Evolutionary conservation across 2,113 vertebrate species (phyloP), one percentile per base, ranked within the genome.

Genomic region (Mastomys coucha): DNA sequence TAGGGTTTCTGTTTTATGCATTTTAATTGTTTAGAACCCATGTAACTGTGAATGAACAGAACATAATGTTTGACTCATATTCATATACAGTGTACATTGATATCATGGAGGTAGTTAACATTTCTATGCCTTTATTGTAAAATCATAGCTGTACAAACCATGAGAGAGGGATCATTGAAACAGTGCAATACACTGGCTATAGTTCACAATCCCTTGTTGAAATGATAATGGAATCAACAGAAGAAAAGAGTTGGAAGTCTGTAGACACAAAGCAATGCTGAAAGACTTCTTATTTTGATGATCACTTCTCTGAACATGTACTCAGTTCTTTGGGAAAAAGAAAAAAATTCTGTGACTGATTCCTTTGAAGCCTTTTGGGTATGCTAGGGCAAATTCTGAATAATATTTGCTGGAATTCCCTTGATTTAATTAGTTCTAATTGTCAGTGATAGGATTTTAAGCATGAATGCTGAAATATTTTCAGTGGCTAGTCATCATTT

Each of bases 361-460:
- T 76, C 28, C 33, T 42, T 39, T 78, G 26, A 53, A 24, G 51
- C 60, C 69, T 78, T 19, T 7, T 78, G 70, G n/a, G 42, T 82
- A 20, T 28, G 2, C 1, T 28, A 84, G 36, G 45, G 24, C 24
- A 81, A 67, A 7, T 91, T 33, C 9, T 73, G n/a, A 93, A 49
- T 75, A 75, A 94, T 73, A 80, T 60, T 88, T 87, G 10, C 42
- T 82, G 69, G 19, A 69, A 90, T 69, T 70, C 5, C 4, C 76
- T 87, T 95, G 51, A 33, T 77, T 70, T 85, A 77, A 89, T 69
- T 22, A 84, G 13, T 85, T 51, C 7, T 45, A 89, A 95, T 70
- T 60, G 56, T 5, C 8, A 77, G 0, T 60, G 19, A 89, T 63
- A 53, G 26, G 14, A 49, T 75, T 16, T 14, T 36, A 89, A 36